Evolutionary conservation across 2,113 vertebrate genomes (phyloP).

Genomic region (Calcarius ornatus): DNA sequence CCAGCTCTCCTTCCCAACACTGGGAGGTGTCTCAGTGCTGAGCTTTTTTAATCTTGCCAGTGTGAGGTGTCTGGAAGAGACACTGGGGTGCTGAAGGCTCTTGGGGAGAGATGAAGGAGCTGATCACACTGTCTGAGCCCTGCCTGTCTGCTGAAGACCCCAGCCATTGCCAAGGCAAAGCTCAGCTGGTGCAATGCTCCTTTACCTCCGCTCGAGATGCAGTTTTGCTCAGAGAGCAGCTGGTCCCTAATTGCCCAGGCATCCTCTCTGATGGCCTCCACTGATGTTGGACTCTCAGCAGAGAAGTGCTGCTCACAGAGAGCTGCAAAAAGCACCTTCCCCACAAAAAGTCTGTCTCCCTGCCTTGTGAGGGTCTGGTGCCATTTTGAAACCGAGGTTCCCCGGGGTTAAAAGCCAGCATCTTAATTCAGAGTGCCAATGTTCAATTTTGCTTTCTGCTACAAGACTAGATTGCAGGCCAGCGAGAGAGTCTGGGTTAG

Average conservation of each 20-base stretch:
- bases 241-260: neutral
- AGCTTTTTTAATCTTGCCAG: neutral
- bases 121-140: rapidly evolving
- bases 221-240: neutral
- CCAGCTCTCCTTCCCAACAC: neutral
- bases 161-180: neutral
- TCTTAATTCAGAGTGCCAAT: constrained; percentile 81
- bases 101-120: neutral
- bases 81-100: neutral
- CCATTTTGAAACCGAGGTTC: constrained; percentile 61
- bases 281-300: rapidly evolving
- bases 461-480: constrained; percentile 82
- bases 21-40: neutral
- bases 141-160: neutral
- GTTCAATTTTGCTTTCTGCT: constrained; percentile 82
- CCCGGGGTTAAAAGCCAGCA: constrained; percentile 75
- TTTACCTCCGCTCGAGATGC: neutral
- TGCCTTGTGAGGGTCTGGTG: neutral
- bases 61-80: neutral
- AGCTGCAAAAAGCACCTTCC: constrained; percentile 2
- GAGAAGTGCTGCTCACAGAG: neutral
- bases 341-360: neutral
- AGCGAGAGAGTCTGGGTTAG: constrained; percentile 74
- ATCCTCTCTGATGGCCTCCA: rapidly evolving
- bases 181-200: rapidly evolving